Evolutionary conservation across 2,797 vertebrate genomes (phyloP).

Genomic region (Melanotaenia nigrans): DNA sequence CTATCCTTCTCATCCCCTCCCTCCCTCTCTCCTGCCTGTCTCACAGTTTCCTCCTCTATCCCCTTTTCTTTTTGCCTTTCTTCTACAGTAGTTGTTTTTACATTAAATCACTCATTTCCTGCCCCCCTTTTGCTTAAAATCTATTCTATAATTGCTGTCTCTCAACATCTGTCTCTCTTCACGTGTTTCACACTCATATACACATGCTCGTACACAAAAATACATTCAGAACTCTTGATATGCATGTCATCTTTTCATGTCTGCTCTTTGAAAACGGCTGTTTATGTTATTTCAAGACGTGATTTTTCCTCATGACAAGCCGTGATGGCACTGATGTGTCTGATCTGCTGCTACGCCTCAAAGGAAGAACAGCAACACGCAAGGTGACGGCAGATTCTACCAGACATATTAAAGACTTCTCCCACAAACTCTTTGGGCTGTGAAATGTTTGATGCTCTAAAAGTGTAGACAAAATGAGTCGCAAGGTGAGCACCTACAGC

Average conservation of each 20-base stretch:
- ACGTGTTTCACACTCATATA: constrained; percentile 18
- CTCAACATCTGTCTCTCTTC: constrained; percentile 48
- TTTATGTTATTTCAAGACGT: constrained; percentile 75
- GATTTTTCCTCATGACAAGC: constrained; percentile 73
- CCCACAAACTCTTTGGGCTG: constrained; percentile 66
- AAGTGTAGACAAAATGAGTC: constrained; percentile 51
- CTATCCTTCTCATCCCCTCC: constrained; percentile 80
- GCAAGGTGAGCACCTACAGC: constrained; percentile 68
- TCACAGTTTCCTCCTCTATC: constrained; percentile 51
- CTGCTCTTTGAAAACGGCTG: constrained; percentile 73
- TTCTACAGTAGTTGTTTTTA: constrained; percentile 57
- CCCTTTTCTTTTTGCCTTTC: constrained; percentile 50
- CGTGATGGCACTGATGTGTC: constrained; percentile 67
- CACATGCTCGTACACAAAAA: constrained; percentile 15
- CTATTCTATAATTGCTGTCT: constrained; percentile 29
- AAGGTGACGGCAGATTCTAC: constrained; percentile 51
- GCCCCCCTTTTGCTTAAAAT: constrained; percentile 44
- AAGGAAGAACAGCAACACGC: constrained; percentile 63
- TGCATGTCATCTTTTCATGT: constrained; percentile 71
- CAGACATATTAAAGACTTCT: constrained; percentile 69
- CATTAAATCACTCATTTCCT: constrained; percentile 50
- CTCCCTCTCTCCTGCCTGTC: constrained; percentile 41
- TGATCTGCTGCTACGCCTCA: constrained; percentile 69
- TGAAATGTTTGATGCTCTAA: constrained; percentile 74
- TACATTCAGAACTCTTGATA: constrained; percentile 59